Percentiles rank a stretch among this genome's conserved stretches.
These are phyloP conservation scores for Drosophila repletoides DNA, from an alignment of 1,140 invertebrate genomes.

Conservation along the genomic window DNA sequence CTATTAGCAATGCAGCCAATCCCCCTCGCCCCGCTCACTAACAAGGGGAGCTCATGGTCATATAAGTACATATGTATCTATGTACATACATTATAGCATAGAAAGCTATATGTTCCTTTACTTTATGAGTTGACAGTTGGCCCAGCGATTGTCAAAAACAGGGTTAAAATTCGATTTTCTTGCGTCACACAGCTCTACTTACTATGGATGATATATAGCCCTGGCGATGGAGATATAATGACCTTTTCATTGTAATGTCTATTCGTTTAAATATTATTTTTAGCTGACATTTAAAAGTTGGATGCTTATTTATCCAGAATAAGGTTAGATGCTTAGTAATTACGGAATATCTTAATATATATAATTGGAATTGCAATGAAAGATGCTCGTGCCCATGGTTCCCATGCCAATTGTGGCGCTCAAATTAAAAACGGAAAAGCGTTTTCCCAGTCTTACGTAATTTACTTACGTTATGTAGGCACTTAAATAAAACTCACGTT, in stretches of 20 bases:
- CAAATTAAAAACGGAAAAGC: conserved; percentile 10
- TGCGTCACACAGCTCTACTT: neutral
- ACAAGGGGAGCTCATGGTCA: conserved; percentile 17
- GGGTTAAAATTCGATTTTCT: neutral
- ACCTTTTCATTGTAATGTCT: too few relatives aligned
- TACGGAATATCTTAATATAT: too few relatives aligned
- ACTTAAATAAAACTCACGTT: conserved; percentile 37
- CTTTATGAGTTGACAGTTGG: conserved; percentile 15
- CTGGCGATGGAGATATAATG: too few relatives aligned
- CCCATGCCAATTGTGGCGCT: conserved; percentile 19
- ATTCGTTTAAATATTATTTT: too few relatives aligned
- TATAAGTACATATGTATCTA: neutral
- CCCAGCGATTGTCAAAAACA: conserved; percentile 3
- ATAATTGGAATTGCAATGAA: conserved; percentile 8
- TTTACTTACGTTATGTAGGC: conserved; percentile 37
- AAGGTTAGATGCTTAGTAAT: too few relatives aligned
- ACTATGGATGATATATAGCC: neutral
- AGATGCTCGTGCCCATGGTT: conserved; percentile 5
- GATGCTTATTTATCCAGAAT: too few relatives aligned
- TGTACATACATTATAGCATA: neutral
- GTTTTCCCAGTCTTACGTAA: conserved; percentile 35
- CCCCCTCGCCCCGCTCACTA: neutral
- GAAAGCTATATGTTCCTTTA: conserved; percentile 1
- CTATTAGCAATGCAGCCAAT: conserved; percentile 20
- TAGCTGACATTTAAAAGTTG: too few relatives aligned